Evolutionary conservation across 2,797 vertebrate genomes (phyloP).

Genomic region (Gymnopithys bicolor): DNA sequence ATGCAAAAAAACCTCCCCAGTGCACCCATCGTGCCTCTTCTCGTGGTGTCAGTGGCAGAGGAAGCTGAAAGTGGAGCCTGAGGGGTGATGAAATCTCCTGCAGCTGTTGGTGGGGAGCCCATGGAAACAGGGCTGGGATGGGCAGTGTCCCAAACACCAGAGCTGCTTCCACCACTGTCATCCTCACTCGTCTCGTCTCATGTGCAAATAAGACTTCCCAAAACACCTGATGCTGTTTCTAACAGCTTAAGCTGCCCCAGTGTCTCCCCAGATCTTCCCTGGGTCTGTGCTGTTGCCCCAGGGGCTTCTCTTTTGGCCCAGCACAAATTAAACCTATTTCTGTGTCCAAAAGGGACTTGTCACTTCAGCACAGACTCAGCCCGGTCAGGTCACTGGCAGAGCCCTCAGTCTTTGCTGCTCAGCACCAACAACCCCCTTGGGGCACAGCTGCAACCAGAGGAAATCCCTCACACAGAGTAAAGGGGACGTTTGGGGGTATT

Average conservation of each 20-base stretch:
- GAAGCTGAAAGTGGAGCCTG: neutral
- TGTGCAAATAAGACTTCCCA: neutral
- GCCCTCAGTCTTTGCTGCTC: neutral
- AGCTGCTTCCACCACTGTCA: neutral
- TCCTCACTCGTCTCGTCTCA: rapidly evolving
- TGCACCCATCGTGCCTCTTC: rapidly evolving
- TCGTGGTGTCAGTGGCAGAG: neutral
- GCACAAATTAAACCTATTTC: neutral
- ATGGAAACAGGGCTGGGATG: neutral
- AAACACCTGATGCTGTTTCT: neutral
- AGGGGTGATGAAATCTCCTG: neutral
- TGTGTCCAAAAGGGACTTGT: neutral
- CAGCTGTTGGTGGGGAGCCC: neutral
- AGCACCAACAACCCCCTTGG: rapidly evolving
- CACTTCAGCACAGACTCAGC: neutral
- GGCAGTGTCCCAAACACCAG: neutral
- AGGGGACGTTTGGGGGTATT: neutral
- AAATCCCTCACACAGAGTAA: neutral
- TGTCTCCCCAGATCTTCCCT: neutral
- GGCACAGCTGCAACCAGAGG: neutral
- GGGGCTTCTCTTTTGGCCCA: neutral
- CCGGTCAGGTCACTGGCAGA: neutral
- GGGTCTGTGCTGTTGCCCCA: rapidly evolving
- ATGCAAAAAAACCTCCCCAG: rapidly evolving
- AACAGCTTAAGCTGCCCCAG: neutral